Conservation (phyloP, 2,888 invertebrate species). For the Leptarthrus brevirostris region DNA sequence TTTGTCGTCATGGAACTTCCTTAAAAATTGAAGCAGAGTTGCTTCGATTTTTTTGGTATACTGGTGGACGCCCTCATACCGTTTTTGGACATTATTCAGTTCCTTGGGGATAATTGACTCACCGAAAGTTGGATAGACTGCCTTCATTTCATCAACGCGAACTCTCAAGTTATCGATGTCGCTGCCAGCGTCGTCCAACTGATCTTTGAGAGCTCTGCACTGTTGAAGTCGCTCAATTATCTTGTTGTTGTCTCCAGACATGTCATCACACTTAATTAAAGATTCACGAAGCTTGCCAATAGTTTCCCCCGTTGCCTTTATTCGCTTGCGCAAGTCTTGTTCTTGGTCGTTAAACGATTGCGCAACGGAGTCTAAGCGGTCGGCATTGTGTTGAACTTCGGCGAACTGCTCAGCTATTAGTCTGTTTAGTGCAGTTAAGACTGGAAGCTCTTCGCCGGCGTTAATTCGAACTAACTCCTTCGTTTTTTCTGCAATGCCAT, state of each 20-base stretch:
- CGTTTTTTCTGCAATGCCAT: conserved; percentile 82
- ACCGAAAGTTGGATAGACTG: conserved; percentile 80
- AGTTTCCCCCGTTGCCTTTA: conserved; percentile 77
- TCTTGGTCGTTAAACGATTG: conserved; percentile 81
- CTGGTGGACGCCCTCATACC: conserved; percentile 80
- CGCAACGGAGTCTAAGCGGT: conserved; percentile 79
- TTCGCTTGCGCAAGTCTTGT: conserved; percentile 75
- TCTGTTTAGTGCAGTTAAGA: conserved; percentile 73
- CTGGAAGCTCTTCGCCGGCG: conserved; percentile 76
- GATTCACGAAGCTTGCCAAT: conserved; percentile 82
- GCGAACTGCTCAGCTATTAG: conserved; percentile 81
- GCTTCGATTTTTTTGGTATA: conserved; percentile 87
- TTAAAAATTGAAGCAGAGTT: conserved; percentile 81
- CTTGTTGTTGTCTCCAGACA: conserved; percentile 87
- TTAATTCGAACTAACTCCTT: conserved; percentile 82
- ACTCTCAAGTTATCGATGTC: conserved; percentile 77
- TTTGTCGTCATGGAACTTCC: conserved; percentile 88
- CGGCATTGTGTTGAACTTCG: conserved; percentile 78
- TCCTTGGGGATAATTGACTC: conserved; percentile 85
- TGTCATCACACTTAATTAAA: conserved; percentile 89
- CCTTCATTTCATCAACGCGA: conserved; percentile 77
- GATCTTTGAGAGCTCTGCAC: conserved; percentile 78
- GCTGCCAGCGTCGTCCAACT: conserved; percentile 76
- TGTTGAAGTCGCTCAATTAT: conserved; percentile 82
- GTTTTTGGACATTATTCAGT: conserved; percentile 83